Conservation (phyloP, 2,113 vertebrate species). For the Tenrec ecaudatus region DNA sequence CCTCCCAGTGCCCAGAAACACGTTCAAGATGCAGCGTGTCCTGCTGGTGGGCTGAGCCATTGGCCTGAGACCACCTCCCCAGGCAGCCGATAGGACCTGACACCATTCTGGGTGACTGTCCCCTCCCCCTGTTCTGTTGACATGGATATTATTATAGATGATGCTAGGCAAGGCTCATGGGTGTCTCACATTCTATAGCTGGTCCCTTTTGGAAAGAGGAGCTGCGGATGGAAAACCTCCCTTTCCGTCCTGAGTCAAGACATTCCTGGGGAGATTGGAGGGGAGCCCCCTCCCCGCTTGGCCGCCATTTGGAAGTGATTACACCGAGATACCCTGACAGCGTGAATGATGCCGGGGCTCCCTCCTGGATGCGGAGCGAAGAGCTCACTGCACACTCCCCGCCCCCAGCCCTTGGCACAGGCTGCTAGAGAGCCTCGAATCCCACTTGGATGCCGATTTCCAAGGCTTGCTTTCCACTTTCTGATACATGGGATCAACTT, state of each 20-base stretch:
- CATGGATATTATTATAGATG: slow-evolving; percentile 58
- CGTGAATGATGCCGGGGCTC: slow-evolving; percentile 71
- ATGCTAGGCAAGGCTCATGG: slow-evolving; percentile 31
- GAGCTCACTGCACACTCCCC: slow-evolving; percentile 14
- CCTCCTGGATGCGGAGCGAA: slow-evolving; percentile 60
- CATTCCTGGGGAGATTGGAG: slow-evolving; percentile 74
- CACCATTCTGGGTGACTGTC: not conserved
- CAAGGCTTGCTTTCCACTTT: slow-evolving; percentile 76
- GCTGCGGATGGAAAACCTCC: slow-evolving; percentile 72
- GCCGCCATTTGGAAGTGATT: slow-evolving; percentile 81
- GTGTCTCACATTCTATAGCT: slow-evolving; percentile 44
- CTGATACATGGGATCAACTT: slow-evolving; percentile 78
- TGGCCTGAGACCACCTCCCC: not conserved
- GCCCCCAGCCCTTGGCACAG: slow-evolving; percentile 70
- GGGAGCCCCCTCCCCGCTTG: slow-evolving; percentile 42
- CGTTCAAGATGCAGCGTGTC: fast-evolving
- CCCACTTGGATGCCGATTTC: slow-evolving; percentile 69
- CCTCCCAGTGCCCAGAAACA: not conserved
- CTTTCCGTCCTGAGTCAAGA: slow-evolving; percentile 69
- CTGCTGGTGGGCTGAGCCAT: not conserved
- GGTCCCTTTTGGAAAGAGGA: slow-evolving; percentile 69
- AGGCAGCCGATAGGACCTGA: not conserved
- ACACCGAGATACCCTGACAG: slow-evolving; percentile 76
- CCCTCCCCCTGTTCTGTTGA: not conserved
- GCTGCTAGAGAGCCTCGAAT: slow-evolving; percentile 47